Percentiles rank a stretch among this genome's conserved stretches.
Evolutionary conservation across 35 echinoderm and acorn worm genomes (phyloP).

Genomic region (Acanthaster planci): DNA sequence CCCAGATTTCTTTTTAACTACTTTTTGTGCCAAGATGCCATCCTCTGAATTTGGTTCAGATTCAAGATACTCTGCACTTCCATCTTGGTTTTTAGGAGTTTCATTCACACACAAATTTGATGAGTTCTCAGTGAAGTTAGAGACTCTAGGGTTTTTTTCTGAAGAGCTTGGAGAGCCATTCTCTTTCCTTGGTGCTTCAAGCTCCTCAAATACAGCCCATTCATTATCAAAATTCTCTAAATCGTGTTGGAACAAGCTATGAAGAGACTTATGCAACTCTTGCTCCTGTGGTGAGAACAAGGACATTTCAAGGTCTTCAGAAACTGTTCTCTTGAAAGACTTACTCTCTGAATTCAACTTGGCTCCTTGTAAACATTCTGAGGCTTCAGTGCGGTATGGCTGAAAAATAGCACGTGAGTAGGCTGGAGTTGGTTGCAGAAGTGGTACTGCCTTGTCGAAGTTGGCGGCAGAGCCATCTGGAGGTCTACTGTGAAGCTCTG

Average conservation of each 20-base stretch:
- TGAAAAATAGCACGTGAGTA: no score
- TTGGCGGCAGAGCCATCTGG: neutral
- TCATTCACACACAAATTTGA: no score
- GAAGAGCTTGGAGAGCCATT: neutral
- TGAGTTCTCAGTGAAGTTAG: neutral
- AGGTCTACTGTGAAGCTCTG: neutral
- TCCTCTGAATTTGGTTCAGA: neutral
- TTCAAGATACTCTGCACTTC: neutral
- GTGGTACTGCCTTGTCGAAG: neutral
- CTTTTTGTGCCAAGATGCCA: neutral
- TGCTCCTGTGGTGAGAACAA: neutral
- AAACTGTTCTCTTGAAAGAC: neutral
- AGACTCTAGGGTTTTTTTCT: neutral
- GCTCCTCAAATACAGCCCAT: neutral
- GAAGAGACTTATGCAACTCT: neutral
- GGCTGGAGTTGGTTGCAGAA: no score
- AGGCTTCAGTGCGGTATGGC: no score
- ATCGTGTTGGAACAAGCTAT: neutral
- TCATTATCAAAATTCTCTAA: neutral
- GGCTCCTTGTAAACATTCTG: no score
- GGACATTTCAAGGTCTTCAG: conserved; percentile 3
- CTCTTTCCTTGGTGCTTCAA: neutral
- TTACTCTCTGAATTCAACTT: conserved; percentile 8
- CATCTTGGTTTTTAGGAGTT: neutral
- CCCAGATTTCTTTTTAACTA: neutral